Percentiles rank a stretch among this genome's conserved stretches.
phyloP scores from a whole-genome alignment of 1,140 invertebrate species.

The Achroia grisella region DNA sequence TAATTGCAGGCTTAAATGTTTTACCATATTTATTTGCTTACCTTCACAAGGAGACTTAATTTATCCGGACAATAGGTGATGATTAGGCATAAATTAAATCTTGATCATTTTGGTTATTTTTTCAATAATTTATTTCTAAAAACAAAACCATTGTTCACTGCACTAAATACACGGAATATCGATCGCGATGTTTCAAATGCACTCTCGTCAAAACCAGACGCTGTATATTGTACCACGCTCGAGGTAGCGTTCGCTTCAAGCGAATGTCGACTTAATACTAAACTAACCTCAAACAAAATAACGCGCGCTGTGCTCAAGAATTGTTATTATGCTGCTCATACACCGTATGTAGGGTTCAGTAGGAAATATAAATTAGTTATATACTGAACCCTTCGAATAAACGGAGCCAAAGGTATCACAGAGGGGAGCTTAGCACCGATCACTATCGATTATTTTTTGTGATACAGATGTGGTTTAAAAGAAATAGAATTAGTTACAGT shows the following conservation, averaged over 20 bases:
- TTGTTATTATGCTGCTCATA: slow-evolving; percentile 52
- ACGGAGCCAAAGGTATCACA: slow-evolving; percentile 19
- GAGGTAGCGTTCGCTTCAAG: slow-evolving; percentile 32
- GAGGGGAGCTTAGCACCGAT: slow-evolving; percentile 11
- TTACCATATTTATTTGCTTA: too few species aligned
- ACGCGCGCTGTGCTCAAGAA: slow-evolving; percentile 51
- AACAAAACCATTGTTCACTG: slow-evolving; percentile 5
- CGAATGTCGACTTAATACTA: slow-evolving; percentile 61
- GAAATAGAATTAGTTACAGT: too few species aligned
- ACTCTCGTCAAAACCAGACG: slow-evolving; percentile 20
- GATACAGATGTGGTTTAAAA: too few species aligned
- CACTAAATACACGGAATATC: slow-evolving; percentile 24
- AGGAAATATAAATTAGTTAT: slow-evolving; percentile 36
- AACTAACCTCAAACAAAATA: slow-evolving; percentile 67
- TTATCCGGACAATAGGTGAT: too few species aligned
- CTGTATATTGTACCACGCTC: slow-evolving; percentile 9
- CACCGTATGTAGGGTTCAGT: slow-evolving; percentile 49
- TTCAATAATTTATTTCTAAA: background rate
- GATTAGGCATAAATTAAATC: too few species aligned
- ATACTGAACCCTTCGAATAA: slow-evolving; percentile 7
- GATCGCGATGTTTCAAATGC: slow-evolving; percentile 28
- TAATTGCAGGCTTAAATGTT: too few species aligned
- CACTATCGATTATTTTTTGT: too few species aligned
- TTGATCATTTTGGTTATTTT: background rate
- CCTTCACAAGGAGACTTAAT: too few species aligned